Conservation (phyloP, 2,888 invertebrate genomes). For the Phytoseiulus persimilis region DNA sequence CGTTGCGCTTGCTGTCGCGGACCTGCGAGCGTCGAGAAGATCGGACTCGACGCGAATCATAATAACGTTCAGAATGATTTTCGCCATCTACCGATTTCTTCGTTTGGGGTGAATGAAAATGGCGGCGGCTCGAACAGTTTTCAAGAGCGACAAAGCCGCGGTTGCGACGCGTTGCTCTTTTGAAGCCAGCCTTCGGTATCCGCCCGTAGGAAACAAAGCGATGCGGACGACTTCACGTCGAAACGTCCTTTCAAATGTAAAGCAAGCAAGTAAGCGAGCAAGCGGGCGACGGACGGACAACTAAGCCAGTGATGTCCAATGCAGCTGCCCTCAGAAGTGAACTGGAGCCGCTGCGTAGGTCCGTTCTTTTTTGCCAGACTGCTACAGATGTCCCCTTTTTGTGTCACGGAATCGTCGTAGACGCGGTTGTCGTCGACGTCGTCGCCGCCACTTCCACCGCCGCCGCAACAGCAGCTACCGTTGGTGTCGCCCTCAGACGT, state of each 20-base stretch:
- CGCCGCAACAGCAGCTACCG: background rate
- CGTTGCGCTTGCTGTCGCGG: background rate
- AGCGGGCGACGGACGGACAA: background rate
- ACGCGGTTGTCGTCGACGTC: background rate
- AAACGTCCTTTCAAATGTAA: conserved; percentile 5
- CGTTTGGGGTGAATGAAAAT: background rate
- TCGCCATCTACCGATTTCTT: background rate
- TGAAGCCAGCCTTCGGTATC: background rate
- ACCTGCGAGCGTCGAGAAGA: background rate
- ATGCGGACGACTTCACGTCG: conserved; percentile 5
- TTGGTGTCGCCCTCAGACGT: background rate
- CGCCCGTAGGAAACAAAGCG: conserved; percentile 5
- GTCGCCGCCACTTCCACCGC: background rate
- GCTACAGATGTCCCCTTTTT: background rate
- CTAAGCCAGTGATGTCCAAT: background rate
- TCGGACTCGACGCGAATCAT: background rate
- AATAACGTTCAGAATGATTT: background rate
- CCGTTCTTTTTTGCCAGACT: background rate
- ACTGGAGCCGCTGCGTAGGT: background rate
- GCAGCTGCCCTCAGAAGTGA: background rate
- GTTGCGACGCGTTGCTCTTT: background rate
- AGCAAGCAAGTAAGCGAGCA: background rate
- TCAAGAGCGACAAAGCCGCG: background rate
- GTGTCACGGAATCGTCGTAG: background rate
- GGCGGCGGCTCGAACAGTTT: background rate